These are phyloP conservation scores for Dasysyrphus albostriatus DNA, from an alignment of 2,888 invertebrate genomes.

Conservation along the genomic window DNA sequence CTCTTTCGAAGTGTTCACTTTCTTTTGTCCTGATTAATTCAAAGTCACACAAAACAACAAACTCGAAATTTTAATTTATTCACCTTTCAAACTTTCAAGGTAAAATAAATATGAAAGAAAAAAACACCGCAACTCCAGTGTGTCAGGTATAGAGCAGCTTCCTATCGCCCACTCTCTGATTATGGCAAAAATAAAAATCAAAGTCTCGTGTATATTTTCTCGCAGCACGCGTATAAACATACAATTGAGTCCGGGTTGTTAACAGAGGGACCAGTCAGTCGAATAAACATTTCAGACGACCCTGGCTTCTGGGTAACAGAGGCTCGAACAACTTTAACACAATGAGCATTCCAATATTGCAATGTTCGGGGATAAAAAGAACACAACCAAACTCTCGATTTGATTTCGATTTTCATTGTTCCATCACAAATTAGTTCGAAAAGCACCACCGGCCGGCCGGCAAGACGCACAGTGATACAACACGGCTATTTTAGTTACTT, in stretches of 20 bases:
- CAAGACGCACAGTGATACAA: background rate
- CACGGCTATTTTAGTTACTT: background rate
- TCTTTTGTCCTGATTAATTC: conserved; percentile 7
- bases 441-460: background rate
- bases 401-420: conserved; percentile 46
- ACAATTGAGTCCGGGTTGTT: conserved; percentile 12
- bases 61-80: conserved; percentile 16
- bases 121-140: conserved; percentile 14
- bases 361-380: conserved; percentile 23
- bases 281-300: conserved; percentile 55
- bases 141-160: background rate
- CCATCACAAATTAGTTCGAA: background rate
- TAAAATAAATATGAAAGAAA: conserved; percentile 1
- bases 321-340: conserved; percentile 20
- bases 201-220: background rate
- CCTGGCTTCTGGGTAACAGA: conserved; percentile 66
- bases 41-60: conserved; percentile 1
- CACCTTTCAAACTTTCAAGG: conserved; percentile 32
- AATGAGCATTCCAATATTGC: conserved; percentile 45
- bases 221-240: conserved; percentile 29
- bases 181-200: background rate
- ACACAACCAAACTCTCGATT: conserved; percentile 47
- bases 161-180: conserved; percentile 5
- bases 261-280: conserved; percentile 19
- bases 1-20: background rate